phyloP scores from a whole-genome alignment of 2,888 invertebrate species.

The Ecdyonurus torrentis region DNA sequence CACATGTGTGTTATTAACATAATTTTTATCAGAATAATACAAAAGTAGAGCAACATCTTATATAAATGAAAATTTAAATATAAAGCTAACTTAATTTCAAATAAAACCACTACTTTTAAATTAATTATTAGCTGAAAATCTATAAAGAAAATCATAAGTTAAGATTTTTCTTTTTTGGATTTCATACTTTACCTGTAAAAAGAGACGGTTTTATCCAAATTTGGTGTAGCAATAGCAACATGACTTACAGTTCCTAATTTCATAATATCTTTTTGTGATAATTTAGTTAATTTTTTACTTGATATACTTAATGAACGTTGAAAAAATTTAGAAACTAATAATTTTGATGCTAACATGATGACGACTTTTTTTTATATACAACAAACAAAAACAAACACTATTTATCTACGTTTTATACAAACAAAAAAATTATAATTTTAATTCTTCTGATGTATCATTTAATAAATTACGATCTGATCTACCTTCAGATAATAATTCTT shows the following conservation, averaged over 20 bases:
- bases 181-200: constrained; percentile 29
- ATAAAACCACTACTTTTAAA: too few species aligned
- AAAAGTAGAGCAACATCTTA: too few species aligned
- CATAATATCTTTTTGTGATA: constrained; percentile 15
- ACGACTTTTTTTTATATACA: too few species aligned
- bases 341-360: not conserved
- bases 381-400: too few species aligned
- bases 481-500: constrained; percentile 31
- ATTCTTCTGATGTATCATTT: not conserved
- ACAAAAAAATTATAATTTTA: not conserved
- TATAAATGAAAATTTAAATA: too few species aligned
- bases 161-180: too few species aligned
- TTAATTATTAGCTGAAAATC: too few species aligned
- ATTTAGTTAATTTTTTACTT: constrained; percentile 5
- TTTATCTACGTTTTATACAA: not conserved
- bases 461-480: not conserved
- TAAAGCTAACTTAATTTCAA: too few species aligned
- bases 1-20: too few species aligned
- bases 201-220: constrained; percentile 29
- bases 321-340: not conserved
- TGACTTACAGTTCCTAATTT: constrained; percentile 37
- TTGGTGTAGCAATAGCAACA: constrained; percentile 37
- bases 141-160: too few species aligned
- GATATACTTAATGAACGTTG: not conserved
- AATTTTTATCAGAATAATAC: too few species aligned